Percentiles rank a stretch among this genome's conserved stretches.
phyloP scores from a whole-genome alignment of 2,797 vertebrate genomes.

The Menidia menidia region DNA sequence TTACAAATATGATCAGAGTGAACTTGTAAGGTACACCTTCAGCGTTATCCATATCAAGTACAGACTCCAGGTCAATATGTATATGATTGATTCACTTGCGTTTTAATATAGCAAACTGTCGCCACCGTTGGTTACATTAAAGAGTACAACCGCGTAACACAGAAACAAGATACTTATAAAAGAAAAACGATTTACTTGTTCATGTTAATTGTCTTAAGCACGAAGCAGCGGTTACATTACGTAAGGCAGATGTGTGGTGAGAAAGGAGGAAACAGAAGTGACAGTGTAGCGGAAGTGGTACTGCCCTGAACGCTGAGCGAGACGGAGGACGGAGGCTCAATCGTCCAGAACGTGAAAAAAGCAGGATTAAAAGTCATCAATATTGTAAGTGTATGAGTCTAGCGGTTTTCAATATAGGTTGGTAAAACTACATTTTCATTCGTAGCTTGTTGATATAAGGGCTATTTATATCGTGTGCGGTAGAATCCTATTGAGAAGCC shows the following conservation, averaged over 20 bases:
- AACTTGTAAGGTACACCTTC: too few species aligned
- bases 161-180: too few species aligned
- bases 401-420: neutral
- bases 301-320: slow-evolving; percentile 85
- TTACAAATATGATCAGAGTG: too few species aligned
- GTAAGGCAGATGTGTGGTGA: slow-evolving; percentile 76
- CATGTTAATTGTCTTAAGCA: slow-evolving; percentile 2
- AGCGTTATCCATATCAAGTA: too few species aligned
- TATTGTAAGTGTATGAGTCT: slow-evolving; percentile 76
- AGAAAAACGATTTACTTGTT: neutral
- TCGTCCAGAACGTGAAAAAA: slow-evolving; percentile 76
- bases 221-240: slow-evolving; percentile 59
- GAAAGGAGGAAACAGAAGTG: slow-evolving; percentile 84
- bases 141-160: neutral
- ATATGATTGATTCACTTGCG: too few species aligned
- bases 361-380: slow-evolving; percentile 75
- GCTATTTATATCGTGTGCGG: slow-evolving; percentile 42
- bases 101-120: too few species aligned
- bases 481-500: slow-evolving; percentile 59
- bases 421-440: slow-evolving; percentile 1
- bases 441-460: slow-evolving; percentile 6
- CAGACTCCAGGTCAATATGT: too few species aligned
- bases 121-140: too few species aligned
- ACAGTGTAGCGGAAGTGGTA: slow-evolving; percentile 87
- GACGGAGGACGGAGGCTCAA: slow-evolving; percentile 82